Evolutionary conservation across 1,140 invertebrate species (phyloP), one percentile per base, ranked within the genome.

Genomic region (Saxidomus purpurata): DNA sequence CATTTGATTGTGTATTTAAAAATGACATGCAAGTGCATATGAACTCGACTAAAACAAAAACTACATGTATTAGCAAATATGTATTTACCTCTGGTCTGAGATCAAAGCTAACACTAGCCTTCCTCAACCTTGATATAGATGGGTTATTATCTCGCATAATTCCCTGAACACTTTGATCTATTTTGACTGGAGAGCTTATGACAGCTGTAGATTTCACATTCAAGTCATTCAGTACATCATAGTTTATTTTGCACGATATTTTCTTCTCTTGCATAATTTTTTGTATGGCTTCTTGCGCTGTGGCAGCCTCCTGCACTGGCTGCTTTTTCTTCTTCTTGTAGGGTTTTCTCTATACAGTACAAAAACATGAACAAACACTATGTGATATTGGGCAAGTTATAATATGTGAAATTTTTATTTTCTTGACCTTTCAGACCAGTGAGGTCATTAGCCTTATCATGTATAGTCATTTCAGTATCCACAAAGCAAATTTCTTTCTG

Each of bases 191-290:
- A n/a, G 28, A n/a, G 34, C 31, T 40, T 19, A 3, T 74, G 9
- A 4, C 19, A 8, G 22, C 1, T 11, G 76, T 25, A n/a, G 80
- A 71, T 40, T 77, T 87, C 69, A 82, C 52, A 31, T 87, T 96
- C 11, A 99, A 96, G 93, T 97, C 98, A 93, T 98, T 98, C 22
- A 99, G 96, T 25, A 99, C 99, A 92, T 99, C 98, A 94, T 99
- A 99, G 96, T 99, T 99, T 47, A 99, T 99, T 97, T 99, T 99
- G 6, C 97, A 97, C 0, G 98, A 99, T 87, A 99, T 98, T 94
- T 98, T 98, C 95, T 99, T 99, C 93, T 99, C 98, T 92, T 98
- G 97, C 6, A 99, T 95, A 97, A 99, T 99, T 95, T 98, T 99
- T 93, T 99, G 98, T 43, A 99, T 98, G 0, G 98, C 98, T 96